Percentiles rank a stretch among this genome's conserved stretches.
phyloP scores from a whole-genome alignment of 2,113 vertebrate genomes.

The cattle (Bos taurus) region DNA sequence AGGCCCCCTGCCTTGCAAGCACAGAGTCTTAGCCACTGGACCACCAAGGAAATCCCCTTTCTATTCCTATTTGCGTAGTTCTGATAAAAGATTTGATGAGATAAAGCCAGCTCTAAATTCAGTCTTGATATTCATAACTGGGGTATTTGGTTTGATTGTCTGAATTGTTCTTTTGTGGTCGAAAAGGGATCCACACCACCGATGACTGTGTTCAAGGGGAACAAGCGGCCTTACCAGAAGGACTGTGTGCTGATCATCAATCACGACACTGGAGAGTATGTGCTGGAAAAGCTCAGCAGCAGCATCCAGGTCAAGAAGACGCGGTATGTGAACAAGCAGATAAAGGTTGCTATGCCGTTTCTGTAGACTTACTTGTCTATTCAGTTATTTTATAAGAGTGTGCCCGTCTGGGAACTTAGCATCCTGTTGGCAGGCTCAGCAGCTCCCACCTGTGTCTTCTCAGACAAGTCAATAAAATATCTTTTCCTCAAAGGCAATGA shows the following conservation, averaged over 20 bases:
- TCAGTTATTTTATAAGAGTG: background rate
- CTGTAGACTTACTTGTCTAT: background rate
- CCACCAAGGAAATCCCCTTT: background rate
- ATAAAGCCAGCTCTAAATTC: background rate
- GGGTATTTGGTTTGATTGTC: background rate
- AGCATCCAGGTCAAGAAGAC: conserved; percentile 99
- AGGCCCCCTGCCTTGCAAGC: background rate
- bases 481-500: background rate
- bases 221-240: conserved; percentile 97
- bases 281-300: conserved; percentile 97
- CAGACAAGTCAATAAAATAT: background rate
- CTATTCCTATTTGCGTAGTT: background rate
- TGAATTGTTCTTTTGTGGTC: conserved; percentile 39
- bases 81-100: background rate
- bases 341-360: background rate
- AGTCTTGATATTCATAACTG: background rate
- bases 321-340: conserved; percentile 80
- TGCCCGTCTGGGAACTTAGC: background rate
- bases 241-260: conserved; percentile 99
- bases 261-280: conserved; percentile 96
- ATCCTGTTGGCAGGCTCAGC: background rate
- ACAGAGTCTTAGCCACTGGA: background rate
- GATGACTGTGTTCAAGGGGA: conserved; percentile 99
- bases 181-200: conserved; percentile 95
- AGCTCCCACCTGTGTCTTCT: background rate